Evolutionary conservation across 2,113 vertebrate species (phyloP).

Genomic region (Gavia stellata): DNA sequence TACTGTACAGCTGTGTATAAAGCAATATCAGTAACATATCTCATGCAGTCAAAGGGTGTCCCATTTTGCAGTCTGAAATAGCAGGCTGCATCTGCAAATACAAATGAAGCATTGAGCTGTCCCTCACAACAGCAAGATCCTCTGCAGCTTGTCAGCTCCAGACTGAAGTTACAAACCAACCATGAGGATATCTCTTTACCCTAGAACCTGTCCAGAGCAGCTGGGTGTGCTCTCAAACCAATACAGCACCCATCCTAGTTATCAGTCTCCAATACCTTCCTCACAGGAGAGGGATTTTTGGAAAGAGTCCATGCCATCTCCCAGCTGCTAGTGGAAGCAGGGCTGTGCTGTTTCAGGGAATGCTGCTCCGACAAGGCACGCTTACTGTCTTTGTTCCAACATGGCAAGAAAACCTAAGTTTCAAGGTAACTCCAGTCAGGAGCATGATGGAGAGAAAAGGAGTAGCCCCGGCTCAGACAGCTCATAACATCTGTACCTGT

Average conservation of each 20-base stretch:
- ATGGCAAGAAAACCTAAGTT: background rate
- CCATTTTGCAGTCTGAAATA: background rate
- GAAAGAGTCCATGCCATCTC: background rate
- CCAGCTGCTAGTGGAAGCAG: background rate
- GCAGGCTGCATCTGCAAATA: background rate
- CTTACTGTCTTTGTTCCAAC: background rate
- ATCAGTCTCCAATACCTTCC: background rate
- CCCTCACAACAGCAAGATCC: background rate
- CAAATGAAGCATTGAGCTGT: background rate
- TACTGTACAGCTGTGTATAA: background rate
- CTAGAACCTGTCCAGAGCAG: background rate
- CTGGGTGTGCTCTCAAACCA: background rate
- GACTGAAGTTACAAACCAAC: background rate
- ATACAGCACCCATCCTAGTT: background rate
- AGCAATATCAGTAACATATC: background rate
- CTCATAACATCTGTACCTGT: background rate
- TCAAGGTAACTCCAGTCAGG: background rate
- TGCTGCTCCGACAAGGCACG: background rate
- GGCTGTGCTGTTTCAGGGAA: background rate
- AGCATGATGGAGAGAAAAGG: background rate
- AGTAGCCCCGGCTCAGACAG: background rate
- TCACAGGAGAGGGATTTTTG: background rate
- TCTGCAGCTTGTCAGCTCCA: background rate
- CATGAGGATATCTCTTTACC: accelerated
- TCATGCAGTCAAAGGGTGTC: background rate